These are phyloP conservation scores for Acromyrmex heyeri DNA, from an alignment of 1,140 invertebrate species.

Conservation along the genomic window DNA sequence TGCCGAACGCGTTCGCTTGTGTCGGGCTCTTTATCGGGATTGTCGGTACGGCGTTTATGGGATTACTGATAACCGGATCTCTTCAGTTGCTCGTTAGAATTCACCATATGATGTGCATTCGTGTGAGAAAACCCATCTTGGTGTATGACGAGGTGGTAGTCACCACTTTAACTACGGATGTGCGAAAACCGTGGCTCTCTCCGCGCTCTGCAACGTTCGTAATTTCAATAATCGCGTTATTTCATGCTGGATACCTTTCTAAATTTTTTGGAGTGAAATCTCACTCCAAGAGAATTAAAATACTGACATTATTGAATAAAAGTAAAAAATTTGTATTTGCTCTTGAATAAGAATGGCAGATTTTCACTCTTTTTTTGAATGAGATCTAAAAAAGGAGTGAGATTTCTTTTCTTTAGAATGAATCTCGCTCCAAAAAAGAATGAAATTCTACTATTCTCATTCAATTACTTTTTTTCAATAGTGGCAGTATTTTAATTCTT, in stretches of 20 bases:
- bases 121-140: slow-evolving; percentile 65
- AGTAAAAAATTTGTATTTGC: too few relatives aligned
- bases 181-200: slow-evolving; percentile 64
- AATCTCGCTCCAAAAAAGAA: too few relatives aligned
- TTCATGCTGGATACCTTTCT: background rate
- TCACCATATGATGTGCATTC: slow-evolving; percentile 73
- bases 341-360: too few relatives aligned
- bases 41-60: slow-evolving; percentile 83
- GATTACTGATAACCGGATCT: slow-evolving; percentile 81
- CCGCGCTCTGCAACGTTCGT: slow-evolving; percentile 63
- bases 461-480: too few relatives aligned
- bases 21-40: slow-evolving; percentile 87
- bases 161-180: slow-evolving; percentile 61
- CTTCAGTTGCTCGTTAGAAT: slow-evolving; percentile 75
- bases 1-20: slow-evolving; percentile 88
- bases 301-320: too few relatives aligned
- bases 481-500: too few relatives aligned
- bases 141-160: slow-evolving; percentile 75
- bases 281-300: too few relatives aligned
- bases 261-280: too few relatives aligned
- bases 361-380: too few relatives aligned
- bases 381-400: too few relatives aligned
- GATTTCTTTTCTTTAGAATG: too few relatives aligned
- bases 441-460: too few relatives aligned
- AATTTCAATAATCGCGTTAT: slow-evolving; percentile 46